Conservation (phyloP, 92 coral and sea anemone species). For the Siderastrea radians region DNA sequence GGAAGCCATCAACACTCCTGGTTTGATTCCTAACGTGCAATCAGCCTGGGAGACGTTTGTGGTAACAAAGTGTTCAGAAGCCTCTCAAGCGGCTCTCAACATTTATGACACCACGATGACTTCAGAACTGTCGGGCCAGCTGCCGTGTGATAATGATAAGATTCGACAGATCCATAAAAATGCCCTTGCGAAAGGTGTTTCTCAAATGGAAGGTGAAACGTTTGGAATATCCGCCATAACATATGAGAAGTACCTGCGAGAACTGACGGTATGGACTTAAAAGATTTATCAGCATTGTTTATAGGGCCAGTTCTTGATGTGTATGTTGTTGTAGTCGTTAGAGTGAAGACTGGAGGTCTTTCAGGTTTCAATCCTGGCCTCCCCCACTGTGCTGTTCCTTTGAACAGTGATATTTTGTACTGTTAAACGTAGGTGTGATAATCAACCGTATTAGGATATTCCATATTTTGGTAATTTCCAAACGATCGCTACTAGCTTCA, state of each 20-base stretch:
- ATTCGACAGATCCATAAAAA: constrained; percentile 46
- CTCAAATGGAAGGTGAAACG: constrained; percentile 53
- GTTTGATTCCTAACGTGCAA: constrained; percentile 80
- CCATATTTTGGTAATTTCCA: too few species aligned
- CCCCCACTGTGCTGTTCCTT: too few species aligned
- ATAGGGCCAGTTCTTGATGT: too few species aligned
- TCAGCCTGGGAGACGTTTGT: constrained; percentile 84
- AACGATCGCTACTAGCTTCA: too few species aligned
- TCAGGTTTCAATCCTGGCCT: too few species aligned
- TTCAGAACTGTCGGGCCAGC: constrained; percentile 27
- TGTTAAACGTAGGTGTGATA: too few species aligned
- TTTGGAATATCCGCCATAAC: constrained; percentile 58
- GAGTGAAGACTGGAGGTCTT: too few species aligned
- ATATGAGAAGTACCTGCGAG: constrained; percentile 52
- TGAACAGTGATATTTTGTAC: too few species aligned
- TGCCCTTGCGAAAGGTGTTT: constrained; percentile 50
- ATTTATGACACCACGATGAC: constrained; percentile 54
- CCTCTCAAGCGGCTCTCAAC: constrained; percentile 28
- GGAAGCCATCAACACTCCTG: constrained; percentile 80
- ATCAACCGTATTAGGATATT: too few species aligned
- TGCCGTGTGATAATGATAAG: constrained; percentile 66
- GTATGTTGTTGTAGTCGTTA: too few species aligned
- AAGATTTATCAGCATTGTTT: too few species aligned
- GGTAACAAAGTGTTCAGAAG: constrained; percentile 54
- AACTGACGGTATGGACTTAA: constrained; percentile 46